phyloP scores from a whole-genome alignment of 1,140 invertebrate genomes.

The Drosophila kurseongensis region DNA sequence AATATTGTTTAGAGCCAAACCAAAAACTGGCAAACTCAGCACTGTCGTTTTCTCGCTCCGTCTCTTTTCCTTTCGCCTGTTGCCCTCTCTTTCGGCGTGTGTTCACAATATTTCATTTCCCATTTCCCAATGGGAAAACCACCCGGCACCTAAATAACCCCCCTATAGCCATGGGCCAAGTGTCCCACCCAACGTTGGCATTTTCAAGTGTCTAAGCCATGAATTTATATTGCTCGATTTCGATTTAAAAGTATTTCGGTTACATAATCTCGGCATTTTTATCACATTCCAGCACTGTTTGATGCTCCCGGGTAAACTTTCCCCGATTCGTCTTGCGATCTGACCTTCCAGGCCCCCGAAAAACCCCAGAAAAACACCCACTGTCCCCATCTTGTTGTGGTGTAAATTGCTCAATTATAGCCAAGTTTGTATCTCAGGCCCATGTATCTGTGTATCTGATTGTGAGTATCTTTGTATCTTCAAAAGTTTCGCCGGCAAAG shows the following conservation, averaged over 20 bases:
- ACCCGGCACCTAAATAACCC: background rate
- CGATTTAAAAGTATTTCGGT: conserved; percentile 82
- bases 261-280: conserved; percentile 79
- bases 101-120: conserved; percentile 70
- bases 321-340: conserved; percentile 16
- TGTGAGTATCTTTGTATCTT: conserved; percentile 26
- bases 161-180: conserved; percentile 9
- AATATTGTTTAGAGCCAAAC: conserved; percentile 65
- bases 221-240: conserved; percentile 83
- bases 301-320: conserved; percentile 45
- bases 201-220: conserved; percentile 78
- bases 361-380: conserved; percentile 1
- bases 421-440: conserved; percentile 37
- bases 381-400: conserved; percentile 57
- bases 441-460: conserved; percentile 27
- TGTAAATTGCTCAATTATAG: conserved; percentile 81
- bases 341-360: conserved; percentile 5
- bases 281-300: conserved; percentile 74
- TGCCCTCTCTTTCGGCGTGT: conserved; percentile 22
- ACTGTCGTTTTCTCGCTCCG: conserved; percentile 1
- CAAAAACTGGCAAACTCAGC: conserved; percentile 58
- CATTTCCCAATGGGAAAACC: conserved; percentile 21
- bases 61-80: conserved; percentile 28
- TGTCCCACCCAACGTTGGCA: conserved; percentile 39
- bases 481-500: conserved; percentile 56